Evolutionary conservation across 2,888 invertebrate species (phyloP).

Genomic region (Hermodice carunculata): DNA sequence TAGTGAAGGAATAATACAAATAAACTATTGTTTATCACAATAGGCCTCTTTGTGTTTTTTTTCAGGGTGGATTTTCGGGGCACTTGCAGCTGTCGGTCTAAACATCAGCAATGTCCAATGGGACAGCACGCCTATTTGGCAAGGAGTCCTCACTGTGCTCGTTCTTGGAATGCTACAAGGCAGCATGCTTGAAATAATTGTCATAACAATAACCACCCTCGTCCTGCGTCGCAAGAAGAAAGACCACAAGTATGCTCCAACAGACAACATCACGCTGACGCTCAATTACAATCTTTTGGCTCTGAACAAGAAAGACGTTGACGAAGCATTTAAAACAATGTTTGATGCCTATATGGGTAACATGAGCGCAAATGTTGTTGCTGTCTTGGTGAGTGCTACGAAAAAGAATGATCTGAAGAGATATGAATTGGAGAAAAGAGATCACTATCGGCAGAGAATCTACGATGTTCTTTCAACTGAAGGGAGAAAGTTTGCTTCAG

Average conservation of each 20-base stretch:
- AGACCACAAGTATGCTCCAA: too few relatives aligned
- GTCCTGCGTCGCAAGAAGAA: too few relatives aligned
- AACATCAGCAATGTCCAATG: conserved; percentile 59
- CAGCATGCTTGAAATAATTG: too few relatives aligned
- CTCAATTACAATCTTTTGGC: conserved; percentile 36
- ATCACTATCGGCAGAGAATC: conserved; percentile 43
- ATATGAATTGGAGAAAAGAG: conserved; percentile 30
- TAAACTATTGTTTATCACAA: too few relatives aligned
- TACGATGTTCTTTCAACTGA: neutral
- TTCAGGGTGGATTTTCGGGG: too few relatives aligned
- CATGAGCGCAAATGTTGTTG: conserved; percentile 50
- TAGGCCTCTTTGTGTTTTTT: too few relatives aligned
- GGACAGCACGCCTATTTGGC: conserved; percentile 46
- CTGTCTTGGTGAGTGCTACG: conserved; percentile 58
- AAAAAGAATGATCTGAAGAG: conserved; percentile 47
- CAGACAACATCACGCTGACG: conserved; percentile 42
- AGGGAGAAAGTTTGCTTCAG: conserved; percentile 31
- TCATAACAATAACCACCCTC: too few relatives aligned
- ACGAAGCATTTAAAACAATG: conserved; percentile 58
- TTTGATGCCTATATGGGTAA: conserved; percentile 58
- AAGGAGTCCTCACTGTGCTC: conserved; percentile 51
- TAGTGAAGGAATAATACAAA: too few relatives aligned
- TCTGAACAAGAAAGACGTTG: conserved; percentile 52
- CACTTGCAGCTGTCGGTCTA: conserved; percentile 45
- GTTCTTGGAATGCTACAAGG: conserved; percentile 54